Evolutionary conservation across 1,140 invertebrate genomes (phyloP).

Genomic region (Zaprionus ornatus): DNA sequence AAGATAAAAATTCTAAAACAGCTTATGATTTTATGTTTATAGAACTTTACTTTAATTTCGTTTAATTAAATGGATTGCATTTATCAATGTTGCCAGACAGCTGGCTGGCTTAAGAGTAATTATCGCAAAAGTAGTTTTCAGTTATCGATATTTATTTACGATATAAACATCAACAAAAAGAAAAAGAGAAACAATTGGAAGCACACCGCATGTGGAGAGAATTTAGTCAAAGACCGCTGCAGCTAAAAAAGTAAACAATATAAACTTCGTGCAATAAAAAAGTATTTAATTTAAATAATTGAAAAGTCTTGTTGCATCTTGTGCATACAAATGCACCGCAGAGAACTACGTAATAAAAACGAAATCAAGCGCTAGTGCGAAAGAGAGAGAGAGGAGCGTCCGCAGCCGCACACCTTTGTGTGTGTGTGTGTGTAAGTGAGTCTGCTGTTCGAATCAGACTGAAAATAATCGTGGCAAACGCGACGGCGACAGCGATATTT

Average conservation of each 20-base stretch:
- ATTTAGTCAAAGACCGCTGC: conserved; percentile 4
- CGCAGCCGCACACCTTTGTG: conserved; percentile 1
- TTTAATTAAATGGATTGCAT: background rate
- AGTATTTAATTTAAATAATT: background rate
- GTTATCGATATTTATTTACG: conserved; percentile 1
- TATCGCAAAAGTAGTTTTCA: background rate
- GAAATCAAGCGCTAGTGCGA: conserved; percentile 34
- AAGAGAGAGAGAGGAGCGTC: conserved; percentile 5
- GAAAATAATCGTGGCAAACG: conserved; percentile 70
- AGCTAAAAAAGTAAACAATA: background rate
- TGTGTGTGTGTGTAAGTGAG: conserved; percentile 15
- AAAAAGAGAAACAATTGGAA: conserved; percentile 24
- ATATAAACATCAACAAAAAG: conserved; percentile 32
- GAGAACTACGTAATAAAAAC: conserved; percentile 32
- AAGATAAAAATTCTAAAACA: background rate
- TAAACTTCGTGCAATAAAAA: background rate
- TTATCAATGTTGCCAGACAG: background rate
- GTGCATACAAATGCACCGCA: conserved; percentile 27
- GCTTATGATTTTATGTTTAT: background rate
- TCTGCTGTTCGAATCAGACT: conserved; percentile 37
- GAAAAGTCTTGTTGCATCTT: conserved; percentile 15
- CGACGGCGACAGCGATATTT: conserved; percentile 43
- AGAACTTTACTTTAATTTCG: background rate
- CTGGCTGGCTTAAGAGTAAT: background rate
- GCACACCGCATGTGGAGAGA: conserved; percentile 7